phyloP scores from a whole-genome alignment of 2,888 invertebrate genomes.

The Diaphora mendica region DNA sequence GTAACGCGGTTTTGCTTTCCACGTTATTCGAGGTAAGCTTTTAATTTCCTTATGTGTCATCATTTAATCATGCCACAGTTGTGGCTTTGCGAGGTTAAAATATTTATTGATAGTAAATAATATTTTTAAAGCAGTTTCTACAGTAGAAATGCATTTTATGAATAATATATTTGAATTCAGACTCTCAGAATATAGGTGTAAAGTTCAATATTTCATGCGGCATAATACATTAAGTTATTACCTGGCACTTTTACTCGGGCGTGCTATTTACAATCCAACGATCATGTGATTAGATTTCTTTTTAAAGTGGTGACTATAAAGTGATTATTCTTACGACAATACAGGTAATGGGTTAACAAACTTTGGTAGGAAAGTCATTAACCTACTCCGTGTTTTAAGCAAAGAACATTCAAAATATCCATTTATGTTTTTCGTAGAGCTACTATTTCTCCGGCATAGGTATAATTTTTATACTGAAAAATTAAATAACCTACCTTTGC shows the following conservation, averaged over 20 bases:
- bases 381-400: neutral
- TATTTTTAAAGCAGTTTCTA: neutral
- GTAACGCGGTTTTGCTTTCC: constrained; percentile 4
- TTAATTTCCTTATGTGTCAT: neutral
- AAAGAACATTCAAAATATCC: neutral
- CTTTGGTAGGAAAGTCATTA: neutral
- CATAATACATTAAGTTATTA: neutral
- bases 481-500: neutral
- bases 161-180: neutral
- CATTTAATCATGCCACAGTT: neutral
- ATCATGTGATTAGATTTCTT: neutral
- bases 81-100: neutral
- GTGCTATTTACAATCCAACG: neutral
- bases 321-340: neutral
- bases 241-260: neutral
- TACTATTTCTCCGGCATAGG: neutral
- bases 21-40: constrained; percentile 1
- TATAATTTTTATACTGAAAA: neutral
- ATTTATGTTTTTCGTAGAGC: neutral
- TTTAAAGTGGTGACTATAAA: neutral
- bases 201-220: neutral
- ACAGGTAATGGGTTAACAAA: neutral
- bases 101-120: neutral
- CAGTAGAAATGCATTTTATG: neutral
- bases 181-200: neutral